Evolutionary conservation across 2,797 vertebrate genomes (phyloP).

Genomic region (Yasuhikotakia modesta): DNA sequence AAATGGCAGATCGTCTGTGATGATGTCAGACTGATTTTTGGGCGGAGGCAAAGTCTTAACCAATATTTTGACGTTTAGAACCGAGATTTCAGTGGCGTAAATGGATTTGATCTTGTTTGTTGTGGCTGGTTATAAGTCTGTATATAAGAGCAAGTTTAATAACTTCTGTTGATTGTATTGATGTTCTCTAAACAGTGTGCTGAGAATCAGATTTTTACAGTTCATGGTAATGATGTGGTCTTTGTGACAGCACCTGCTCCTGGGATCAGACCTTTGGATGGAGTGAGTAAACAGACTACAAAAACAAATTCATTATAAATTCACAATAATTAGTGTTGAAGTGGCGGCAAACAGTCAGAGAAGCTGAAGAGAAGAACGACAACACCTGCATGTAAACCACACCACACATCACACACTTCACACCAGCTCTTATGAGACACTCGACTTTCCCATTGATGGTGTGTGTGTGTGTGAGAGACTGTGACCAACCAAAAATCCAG

Average conservation of each 20-base stretch:
- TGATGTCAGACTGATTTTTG: no score
- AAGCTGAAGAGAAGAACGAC: conserved; percentile 24
- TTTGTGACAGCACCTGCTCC: not conserved
- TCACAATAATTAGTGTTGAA: conserved; percentile 24
- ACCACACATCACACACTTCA: conserved; percentile 73
- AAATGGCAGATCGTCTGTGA: no score
- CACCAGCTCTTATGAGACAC: conserved; percentile 38
- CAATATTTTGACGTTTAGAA: no score
- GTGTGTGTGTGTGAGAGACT: conserved; percentile 62
- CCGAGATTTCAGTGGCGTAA: no score
- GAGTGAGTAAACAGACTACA: conserved; percentile 73
- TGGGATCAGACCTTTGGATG: conserved; percentile 11
- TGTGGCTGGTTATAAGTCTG: no score
- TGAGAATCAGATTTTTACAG: not conserved
- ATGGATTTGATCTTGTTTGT: no score
- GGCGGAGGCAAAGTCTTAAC: no score
- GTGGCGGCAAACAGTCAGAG: conserved; percentile 9
- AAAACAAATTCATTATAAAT: conserved; percentile 29
- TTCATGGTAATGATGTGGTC: not conserved
- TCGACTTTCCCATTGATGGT: conserved; percentile 29
- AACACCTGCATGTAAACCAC: conserved; percentile 81
- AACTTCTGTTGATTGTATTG: no score
- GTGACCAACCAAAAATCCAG: not conserved
- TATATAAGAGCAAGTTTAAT: no score
- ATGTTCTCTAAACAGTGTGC: not conserved